A percentile compares a stretch with the other conserved stretches of the same genome.
These are phyloP conservation scores for Pocota personata DNA, from an alignment of 2,888 invertebrate genomes.

Conservation along the genomic window DNA sequence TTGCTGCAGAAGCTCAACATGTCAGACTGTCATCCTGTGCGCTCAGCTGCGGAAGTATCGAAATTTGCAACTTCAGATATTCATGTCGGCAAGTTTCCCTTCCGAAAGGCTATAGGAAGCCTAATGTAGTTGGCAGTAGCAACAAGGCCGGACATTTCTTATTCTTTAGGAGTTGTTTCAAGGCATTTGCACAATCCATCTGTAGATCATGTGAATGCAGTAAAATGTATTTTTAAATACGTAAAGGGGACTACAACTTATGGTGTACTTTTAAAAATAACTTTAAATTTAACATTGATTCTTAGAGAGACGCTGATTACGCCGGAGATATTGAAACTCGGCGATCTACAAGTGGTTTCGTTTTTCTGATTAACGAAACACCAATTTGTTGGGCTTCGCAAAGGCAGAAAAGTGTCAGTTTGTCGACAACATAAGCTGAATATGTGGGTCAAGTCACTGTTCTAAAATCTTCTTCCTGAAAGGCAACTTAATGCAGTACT, in stretches of 20 bases:
- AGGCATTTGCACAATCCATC: too few species aligned
- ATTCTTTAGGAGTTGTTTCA: background rate
- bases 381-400: background rate
- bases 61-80: background rate
- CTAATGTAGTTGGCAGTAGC: background rate
- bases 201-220: background rate
- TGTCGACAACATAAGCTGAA: background rate
- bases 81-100: background rate
- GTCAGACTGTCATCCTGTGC: background rate
- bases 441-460: background rate
- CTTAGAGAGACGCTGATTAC: too few species aligned
- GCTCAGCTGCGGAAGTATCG: background rate
- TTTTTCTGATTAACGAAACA: background rate
- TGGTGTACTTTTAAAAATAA: background rate
- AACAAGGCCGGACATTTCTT: conserved; percentile 3
- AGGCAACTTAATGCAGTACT: too few species aligned
- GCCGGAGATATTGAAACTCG: background rate
- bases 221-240: background rate
- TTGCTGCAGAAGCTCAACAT: background rate
- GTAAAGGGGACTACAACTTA: background rate
- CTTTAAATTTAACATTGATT: too few species aligned
- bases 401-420: background rate
- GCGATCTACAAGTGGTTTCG: background rate
- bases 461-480: too few species aligned
- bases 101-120: background rate